Evolutionary conservation across 2,888 invertebrate species (phyloP).

Genomic region (Microdon myrmicae): DNA sequence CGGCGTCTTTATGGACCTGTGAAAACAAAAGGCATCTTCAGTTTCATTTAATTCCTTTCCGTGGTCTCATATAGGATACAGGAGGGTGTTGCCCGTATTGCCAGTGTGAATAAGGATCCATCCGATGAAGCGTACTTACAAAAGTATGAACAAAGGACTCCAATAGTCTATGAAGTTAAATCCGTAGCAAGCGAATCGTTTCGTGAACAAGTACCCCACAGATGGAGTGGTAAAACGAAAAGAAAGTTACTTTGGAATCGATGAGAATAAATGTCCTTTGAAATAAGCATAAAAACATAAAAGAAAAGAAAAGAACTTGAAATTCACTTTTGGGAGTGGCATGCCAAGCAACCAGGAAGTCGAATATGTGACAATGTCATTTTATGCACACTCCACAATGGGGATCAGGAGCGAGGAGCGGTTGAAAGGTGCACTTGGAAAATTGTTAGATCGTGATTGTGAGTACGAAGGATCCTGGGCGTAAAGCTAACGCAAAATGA

Average conservation of each 20-base stretch:
- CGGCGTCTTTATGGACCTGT: conserved; percentile 5
- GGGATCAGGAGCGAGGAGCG: background rate
- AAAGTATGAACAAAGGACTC: conserved; percentile 38
- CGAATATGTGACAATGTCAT: conserved; percentile 21
- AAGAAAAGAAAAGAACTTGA: conserved; percentile 23
- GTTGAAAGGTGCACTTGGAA: conserved; percentile 8
- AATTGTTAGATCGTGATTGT: conserved; percentile 22
- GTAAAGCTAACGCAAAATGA: no score
- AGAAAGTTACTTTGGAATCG: background rate
- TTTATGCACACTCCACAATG: conserved; percentile 10
- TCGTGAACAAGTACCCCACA: conserved; percentile 20
- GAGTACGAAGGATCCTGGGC: no score
- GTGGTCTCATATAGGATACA: no score
- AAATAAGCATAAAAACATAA: no score
- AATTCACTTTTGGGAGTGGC: conserved; percentile 22
- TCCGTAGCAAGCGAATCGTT: conserved; percentile 13
- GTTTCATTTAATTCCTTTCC: conserved; percentile 30
- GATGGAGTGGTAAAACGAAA: background rate
- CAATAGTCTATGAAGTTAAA: conserved; percentile 29
- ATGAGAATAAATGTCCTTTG: conserved; percentile 27
- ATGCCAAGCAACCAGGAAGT: conserved; percentile 14
- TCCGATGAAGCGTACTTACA: conserved; percentile 15
- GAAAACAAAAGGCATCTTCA: conserved; percentile 17
- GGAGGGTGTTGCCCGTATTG: no score
- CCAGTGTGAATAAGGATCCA: conserved; percentile 8